Conservation (phyloP, 1,140 invertebrate genomes). For the Augochlora pura region DNA sequence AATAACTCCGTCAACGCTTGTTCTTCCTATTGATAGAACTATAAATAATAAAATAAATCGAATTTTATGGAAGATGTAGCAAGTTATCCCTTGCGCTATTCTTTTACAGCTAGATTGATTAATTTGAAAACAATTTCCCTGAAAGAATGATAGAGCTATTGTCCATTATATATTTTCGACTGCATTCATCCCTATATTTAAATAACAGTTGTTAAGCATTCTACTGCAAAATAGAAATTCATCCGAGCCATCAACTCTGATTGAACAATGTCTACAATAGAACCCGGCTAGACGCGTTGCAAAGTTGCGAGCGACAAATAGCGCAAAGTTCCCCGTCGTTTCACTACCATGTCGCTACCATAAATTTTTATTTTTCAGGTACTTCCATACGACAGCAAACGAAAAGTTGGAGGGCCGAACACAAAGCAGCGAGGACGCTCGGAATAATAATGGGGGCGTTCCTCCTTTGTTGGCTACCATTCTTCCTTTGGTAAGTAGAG, state of each 20-base stretch:
- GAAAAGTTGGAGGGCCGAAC: constrained; percentile 92
- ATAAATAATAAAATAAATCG: neutral
- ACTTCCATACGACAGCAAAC: constrained; percentile 87
- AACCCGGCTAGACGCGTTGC: no score
- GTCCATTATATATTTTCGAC: no score
- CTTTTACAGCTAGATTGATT: no score
- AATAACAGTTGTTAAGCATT: no score
- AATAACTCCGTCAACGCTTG: neutral
- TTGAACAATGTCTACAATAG: neutral
- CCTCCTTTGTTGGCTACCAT: constrained; percentile 93
- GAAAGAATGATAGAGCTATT: no score
- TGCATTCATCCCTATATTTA: no score
- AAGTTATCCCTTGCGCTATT: no score
- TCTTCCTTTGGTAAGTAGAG: constrained; percentile 88
- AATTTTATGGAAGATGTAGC: no score
- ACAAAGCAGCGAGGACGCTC: constrained; percentile 94
- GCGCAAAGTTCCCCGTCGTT: neutral
- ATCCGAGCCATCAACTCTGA: neutral
- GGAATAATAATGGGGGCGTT: constrained; percentile 95
- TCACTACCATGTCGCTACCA: neutral
- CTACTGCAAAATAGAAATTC: no score
- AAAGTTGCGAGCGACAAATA: neutral
- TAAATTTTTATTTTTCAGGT: constrained; percentile 79
- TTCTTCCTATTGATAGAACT: neutral
- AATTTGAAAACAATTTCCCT: no score